Evolutionary conservation across 2,888 invertebrate species (phyloP).

Genomic region (Busseola fusca): DNA sequence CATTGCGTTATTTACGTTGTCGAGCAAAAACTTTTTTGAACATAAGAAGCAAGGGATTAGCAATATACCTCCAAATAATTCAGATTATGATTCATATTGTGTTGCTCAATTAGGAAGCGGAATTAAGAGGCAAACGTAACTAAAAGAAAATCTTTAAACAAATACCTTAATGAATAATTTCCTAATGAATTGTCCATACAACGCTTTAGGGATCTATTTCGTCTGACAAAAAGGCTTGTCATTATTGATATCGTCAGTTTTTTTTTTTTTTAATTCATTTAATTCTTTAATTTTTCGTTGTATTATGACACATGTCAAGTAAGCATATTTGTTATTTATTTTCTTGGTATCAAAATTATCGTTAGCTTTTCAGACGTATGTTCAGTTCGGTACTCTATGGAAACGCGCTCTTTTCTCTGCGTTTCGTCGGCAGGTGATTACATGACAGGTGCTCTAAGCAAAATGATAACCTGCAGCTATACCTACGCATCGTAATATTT

Average conservation of each 20-base stretch:
- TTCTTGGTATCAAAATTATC: not conserved
- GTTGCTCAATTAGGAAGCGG: too few relatives aligned
- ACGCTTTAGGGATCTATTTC: not conserved
- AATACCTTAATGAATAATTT: not conserved
- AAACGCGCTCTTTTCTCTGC: slow-evolving; percentile 64
- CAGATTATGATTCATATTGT: too few relatives aligned
- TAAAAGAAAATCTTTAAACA: not conserved
- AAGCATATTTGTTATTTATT: not conserved
- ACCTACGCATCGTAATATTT: slow-evolving; percentile 61
- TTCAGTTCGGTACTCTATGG: slow-evolving; percentile 28
- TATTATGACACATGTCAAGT: not conserved
- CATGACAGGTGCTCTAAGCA: slow-evolving; percentile 79
- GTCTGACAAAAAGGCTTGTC: not conserved
- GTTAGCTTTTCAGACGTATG: not conserved
- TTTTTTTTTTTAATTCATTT: not conserved
- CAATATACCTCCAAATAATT: too few relatives aligned
- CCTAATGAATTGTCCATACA: not conserved
- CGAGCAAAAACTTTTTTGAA: too few relatives aligned
- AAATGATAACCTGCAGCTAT: slow-evolving; percentile 75
- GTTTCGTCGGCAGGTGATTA: slow-evolving; percentile 82
- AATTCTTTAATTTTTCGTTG: not conserved
- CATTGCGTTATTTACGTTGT: too few relatives aligned
- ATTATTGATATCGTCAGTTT: too few relatives aligned
- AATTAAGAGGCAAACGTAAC: not conserved
- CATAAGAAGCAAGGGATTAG: too few relatives aligned